phyloP scores from a whole-genome alignment of 1,140 invertebrate genomes.

The Ladona fulva region DNA sequence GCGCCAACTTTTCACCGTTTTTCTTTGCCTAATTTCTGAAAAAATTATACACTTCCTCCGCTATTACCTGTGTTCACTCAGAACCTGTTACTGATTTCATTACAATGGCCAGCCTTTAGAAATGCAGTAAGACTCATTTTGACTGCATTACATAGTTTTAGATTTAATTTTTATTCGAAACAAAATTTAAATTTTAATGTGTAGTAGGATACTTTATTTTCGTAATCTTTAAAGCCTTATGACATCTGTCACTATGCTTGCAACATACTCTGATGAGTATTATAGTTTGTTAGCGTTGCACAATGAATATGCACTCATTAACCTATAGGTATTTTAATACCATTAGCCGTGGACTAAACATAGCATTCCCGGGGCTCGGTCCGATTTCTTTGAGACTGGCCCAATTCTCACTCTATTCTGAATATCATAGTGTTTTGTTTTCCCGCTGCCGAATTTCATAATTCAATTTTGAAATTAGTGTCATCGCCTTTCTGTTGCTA shows the following conservation, averaged over 20 bases:
- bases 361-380: conserved; percentile 1
- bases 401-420: neutral
- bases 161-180: no score
- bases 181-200: no score
- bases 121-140: no score
- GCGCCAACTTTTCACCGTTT: neutral
- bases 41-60: neutral
- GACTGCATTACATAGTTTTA: no score
- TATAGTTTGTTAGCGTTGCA: neutral
- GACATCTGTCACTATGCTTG: no score
- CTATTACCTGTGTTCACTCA: neutral
- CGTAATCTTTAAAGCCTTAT: no score
- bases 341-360: neutral
- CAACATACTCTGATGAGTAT: no score
- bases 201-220: no score
- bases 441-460: neutral
- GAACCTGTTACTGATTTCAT: neutral
- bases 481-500: no score
- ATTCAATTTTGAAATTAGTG: no score
- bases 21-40: neutral
- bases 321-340: neutral
- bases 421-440: neutral
- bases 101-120: no score
- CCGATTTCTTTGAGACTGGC: neutral
- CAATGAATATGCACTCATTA: neutral